phyloP scores from a whole-genome alignment of 2,113 vertebrate species.

The Sceloporus tristichus region DNA sequence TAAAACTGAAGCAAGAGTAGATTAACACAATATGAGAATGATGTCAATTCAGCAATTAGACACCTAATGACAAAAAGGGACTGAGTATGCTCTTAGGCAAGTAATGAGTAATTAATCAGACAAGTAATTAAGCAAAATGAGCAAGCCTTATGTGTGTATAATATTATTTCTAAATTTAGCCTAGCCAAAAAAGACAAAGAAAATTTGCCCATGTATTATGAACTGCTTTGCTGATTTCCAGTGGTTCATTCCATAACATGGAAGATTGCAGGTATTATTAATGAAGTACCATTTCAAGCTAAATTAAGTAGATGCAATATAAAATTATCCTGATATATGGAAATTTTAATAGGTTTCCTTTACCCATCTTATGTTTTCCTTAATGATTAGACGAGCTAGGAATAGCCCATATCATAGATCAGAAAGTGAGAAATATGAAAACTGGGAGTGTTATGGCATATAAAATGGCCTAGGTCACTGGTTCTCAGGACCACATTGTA shows the following conservation, averaged over 20 bases:
- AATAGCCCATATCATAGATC: not conserved
- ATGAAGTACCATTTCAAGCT: not conserved
- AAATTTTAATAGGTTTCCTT: not conserved
- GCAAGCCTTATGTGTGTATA: slow-evolving; percentile 30
- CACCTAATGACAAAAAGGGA: slow-evolving; percentile 25
- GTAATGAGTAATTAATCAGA: slow-evolving; percentile 56
- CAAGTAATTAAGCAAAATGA: slow-evolving; percentile 49
- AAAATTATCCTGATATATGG: not conserved
- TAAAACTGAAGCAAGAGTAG: not conserved
- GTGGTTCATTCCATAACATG: slow-evolving; percentile 16
- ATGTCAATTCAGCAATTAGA: slow-evolving; percentile 24
- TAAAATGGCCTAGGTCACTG: not conserved
- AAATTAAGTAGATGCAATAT: not conserved
- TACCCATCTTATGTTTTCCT: not conserved
- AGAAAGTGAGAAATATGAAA: not conserved
- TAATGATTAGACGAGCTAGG: not conserved
- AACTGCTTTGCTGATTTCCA: slow-evolving; percentile 15
- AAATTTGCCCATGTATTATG: not conserved
- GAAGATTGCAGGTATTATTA: not conserved
- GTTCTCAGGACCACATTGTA: no score
- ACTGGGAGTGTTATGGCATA: no score
- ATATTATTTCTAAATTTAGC: slow-evolving; percentile 41
- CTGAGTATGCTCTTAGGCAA: slow-evolving; percentile 28
- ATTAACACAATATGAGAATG: slow-evolving; percentile 38
- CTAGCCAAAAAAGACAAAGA: not conserved